These are phyloP conservation scores for Sminthurinus aureus DNA, from an alignment of 2,888 invertebrate genomes.

Conservation along the genomic window DNA sequence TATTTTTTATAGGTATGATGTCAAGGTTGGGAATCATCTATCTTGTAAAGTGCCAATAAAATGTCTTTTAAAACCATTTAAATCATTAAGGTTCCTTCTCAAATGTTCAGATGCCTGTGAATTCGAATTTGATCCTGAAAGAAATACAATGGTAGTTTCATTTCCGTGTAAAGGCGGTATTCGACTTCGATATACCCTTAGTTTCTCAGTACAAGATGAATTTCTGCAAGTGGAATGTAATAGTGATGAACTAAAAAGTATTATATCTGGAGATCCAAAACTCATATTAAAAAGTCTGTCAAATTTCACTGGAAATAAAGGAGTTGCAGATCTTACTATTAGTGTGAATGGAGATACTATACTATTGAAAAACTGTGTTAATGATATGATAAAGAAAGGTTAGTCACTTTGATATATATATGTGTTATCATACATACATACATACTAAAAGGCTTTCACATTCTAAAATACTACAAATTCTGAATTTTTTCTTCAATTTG, in stretches of 20 bases:
- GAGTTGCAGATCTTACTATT: constrained; percentile 51
- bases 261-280: constrained; percentile 50
- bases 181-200: constrained; percentile 43
- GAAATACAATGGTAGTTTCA: constrained; percentile 40
- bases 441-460: too few species aligned
- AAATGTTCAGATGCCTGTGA: constrained; percentile 48
- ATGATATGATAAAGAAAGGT: constrained; percentile 54
- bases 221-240: constrained; percentile 46
- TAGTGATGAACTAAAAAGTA: constrained; percentile 39
- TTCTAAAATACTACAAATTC: too few species aligned
- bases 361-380: constrained; percentile 48
- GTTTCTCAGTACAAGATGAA: constrained; percentile 35
- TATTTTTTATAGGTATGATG: constrained; percentile 40
- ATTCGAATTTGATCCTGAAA: constrained; percentile 42
- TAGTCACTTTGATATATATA: not conserved
- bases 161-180: constrained; percentile 47
- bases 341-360: constrained; percentile 46
- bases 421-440: not conserved
- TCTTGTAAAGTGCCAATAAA: constrained; percentile 49
- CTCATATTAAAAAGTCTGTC: constrained; percentile 46
- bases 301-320: constrained; percentile 51
- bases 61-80: constrained; percentile 55
- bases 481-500: too few species aligned
- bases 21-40: constrained; percentile 38
- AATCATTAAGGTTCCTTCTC: constrained; percentile 47